Base-by-base conservation (phyloP, 2,888 invertebrate genomes). In the Erpobdella octoculata region DNA sequence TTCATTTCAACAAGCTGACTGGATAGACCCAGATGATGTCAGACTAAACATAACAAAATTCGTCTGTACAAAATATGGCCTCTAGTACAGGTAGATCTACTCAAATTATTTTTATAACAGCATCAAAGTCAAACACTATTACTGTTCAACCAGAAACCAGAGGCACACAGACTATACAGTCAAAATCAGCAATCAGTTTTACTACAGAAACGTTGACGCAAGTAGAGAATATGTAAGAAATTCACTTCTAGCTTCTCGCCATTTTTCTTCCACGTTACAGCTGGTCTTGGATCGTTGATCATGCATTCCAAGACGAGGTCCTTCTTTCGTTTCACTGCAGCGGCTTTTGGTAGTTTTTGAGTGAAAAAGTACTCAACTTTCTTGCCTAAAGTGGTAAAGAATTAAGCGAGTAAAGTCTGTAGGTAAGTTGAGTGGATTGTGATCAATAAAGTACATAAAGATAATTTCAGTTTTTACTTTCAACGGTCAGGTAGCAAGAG, bases 361-460 rank as follows among this genome's bases (percentile, higher is more conserved):
- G 90, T 89, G 86, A 99, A 99, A 73, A 89, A 89, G 82, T 93
- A 98, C 18, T 89, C 88, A 41, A 95, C 94, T 84, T 95, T 95
- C 73, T 97, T 91, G 84, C 94, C 96, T 89, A 82, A 53, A n/a
- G n/a, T 25, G 53, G 21, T 53, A 8, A 5, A n/a, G n/a, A 8
- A 48, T 3, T n/a, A 46, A 3, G 46, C 18, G 46, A 53, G n/a
- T n/a, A n/a, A n/a, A n/a, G n/a, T n/a, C n/a, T n/a, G n/a, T n/a
- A n/a, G n/a, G n/a, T n/a, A n/a, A n/a, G n/a, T n/a, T n/a, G n/a
- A n/a, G n/a, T n/a, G n/a, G n/a, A n/a, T n/a, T n/a, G n/a, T n/a
- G n/a, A n/a, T n/a, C n/a, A n/a, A n/a, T n/a, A n/a, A n/a, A n/a
- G n/a, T n/a, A n/a, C n/a, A n/a, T n/a, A n/a, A n/a, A n/a, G n/a